Conservation (phyloP, 2,797 vertebrate species). For the Lepus townsendii region DNA sequence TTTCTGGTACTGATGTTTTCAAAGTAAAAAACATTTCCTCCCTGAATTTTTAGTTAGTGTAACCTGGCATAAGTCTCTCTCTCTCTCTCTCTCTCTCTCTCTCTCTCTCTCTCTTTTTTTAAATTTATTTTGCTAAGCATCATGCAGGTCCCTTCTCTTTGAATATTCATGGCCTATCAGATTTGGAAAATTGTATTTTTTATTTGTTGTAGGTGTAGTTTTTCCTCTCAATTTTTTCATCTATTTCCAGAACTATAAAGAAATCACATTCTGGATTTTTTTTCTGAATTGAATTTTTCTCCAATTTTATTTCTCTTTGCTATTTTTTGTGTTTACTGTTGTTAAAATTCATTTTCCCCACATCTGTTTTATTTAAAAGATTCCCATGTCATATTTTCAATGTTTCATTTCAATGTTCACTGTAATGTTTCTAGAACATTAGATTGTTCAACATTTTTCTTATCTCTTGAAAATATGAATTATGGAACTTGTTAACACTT, state of each 20-base stretch:
- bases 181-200: not conserved
- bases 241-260: not conserved
- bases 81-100: not conserved
- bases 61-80: not conserved
- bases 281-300: not conserved
- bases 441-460: not conserved
- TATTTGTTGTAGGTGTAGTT: not conserved
- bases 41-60: not conserved
- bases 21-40: not conserved
- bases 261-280: not conserved
- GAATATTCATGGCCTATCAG: not conserved
- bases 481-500: not conserved
- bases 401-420: not conserved
- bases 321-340: not conserved
- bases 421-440: not conserved
- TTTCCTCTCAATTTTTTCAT: slow-evolving; percentile 15
- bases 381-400: not conserved
- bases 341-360: not conserved
- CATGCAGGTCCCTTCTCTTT: not conserved
- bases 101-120: not conserved
- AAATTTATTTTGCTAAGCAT: not conserved
- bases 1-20: not conserved
- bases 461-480: not conserved
- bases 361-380: not conserved
- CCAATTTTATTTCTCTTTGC: not conserved